Percentiles rank a stretch among this genome's conserved stretches.
Evolutionary conservation across 1,140 invertebrate species (phyloP).

Genomic region (Limonius californicus): DNA sequence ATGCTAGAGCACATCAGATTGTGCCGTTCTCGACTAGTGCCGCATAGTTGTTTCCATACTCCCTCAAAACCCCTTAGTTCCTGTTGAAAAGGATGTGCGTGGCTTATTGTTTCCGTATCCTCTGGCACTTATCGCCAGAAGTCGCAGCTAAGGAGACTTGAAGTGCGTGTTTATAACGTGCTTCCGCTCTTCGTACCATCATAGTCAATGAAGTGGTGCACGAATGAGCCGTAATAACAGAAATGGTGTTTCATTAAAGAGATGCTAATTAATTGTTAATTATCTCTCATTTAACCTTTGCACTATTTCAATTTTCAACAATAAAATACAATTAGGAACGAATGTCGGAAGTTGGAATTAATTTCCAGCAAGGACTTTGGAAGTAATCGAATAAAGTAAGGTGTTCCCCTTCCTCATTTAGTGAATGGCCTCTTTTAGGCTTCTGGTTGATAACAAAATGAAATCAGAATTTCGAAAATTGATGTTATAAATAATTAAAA

Average conservation of each 20-base stretch:
- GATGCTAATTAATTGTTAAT: neutral
- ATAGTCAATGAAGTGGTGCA: neutral
- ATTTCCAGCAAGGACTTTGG: no score
- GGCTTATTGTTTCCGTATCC: neutral
- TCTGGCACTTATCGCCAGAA: conserved; percentile 1
- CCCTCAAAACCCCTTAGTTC: neutral
- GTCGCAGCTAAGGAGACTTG: neutral
- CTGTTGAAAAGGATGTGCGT: neutral
- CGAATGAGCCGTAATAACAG: neutral
- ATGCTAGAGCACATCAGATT: neutral
- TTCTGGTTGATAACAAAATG: no score
- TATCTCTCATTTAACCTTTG: no score
- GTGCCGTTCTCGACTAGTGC: neutral
- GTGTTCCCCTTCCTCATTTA: no score
- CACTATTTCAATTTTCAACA: no score
- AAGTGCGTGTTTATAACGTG: neutral
- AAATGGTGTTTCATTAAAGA: neutral
- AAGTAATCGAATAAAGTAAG: no score
- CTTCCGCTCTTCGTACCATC: neutral
- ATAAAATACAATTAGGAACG: no score
- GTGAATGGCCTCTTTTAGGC: no score
- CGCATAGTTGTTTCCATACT: neutral
- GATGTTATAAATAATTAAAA: no score
- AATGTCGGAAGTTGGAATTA: no score
- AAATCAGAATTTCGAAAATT: no score